Conservation (phyloP, 2,113 vertebrate genomes). For the Sciurus niger region DNA sequence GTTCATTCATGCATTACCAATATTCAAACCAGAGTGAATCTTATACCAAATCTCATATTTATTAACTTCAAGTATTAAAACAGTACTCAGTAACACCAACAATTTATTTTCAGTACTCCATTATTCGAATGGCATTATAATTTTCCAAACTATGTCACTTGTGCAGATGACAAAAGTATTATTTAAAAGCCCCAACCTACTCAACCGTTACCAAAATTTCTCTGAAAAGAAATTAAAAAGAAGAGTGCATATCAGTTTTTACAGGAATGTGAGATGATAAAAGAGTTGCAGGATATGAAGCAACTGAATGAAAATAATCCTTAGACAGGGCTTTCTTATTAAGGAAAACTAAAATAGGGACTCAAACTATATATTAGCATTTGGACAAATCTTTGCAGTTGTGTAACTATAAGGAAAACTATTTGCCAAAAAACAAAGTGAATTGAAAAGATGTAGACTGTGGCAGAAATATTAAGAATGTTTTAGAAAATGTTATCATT, state of each 20-base stretch:
- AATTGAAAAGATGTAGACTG: constrained; percentile 37
- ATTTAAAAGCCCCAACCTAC: background rate
- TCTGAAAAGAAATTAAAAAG: background rate
- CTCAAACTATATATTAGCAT: background rate
- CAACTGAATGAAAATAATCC: background rate
- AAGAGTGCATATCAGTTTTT: background rate
- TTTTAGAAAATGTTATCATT: constrained; percentile 22
- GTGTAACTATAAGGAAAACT: background rate
- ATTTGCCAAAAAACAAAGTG: constrained; percentile 36
- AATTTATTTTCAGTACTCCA: background rate
- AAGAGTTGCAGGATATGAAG: background rate
- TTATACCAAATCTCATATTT: background rate
- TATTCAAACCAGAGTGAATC: background rate
- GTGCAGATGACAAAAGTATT: background rate
- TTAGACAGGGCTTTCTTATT: background rate
- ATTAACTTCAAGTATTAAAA: background rate
- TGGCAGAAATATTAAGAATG: background rate
- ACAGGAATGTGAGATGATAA: background rate
- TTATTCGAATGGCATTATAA: background rate
- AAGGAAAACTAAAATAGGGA: background rate
- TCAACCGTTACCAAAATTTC: background rate
- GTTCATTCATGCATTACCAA: fast-evolving
- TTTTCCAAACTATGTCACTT: constrained; percentile 15
- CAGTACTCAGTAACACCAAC: background rate
- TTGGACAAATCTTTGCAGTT: background rate